phyloP scores from a whole-genome alignment of 2,113 vertebrate genomes.

The Spizaetus ornatus region DNA sequence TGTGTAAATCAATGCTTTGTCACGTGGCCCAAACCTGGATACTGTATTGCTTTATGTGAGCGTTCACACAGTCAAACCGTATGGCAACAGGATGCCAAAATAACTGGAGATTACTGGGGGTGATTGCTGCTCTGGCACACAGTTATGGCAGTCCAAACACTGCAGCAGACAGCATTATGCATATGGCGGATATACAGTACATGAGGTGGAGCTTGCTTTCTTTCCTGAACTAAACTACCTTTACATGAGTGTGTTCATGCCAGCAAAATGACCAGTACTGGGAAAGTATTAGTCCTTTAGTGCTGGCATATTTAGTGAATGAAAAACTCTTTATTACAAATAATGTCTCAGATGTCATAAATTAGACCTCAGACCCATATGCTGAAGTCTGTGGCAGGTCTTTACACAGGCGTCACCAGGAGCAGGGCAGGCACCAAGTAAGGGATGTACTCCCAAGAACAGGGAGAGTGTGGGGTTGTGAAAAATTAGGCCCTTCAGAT shows the following conservation, averaged over 20 bases:
- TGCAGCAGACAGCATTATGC: neutral
- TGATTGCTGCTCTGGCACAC: neutral
- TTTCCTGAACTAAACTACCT: neutral
- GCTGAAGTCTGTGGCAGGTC: neutral
- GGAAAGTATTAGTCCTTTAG: neutral
- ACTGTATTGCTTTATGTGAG: neutral
- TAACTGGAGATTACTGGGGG: neutral
- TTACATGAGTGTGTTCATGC: neutral
- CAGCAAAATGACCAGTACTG: neutral
- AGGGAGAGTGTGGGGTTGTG: accelerated
- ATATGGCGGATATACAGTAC: accelerated
- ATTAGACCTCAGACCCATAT: neutral
- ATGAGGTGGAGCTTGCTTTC: neutral
- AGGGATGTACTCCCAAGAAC: neutral
- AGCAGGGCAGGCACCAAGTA: neutral
- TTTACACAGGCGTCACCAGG: accelerated
- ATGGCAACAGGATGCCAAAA: accelerated
- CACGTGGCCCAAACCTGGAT: accelerated
- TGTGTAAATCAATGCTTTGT: neutral
- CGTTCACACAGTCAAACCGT: neutral
- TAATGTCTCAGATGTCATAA: neutral
- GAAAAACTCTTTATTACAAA: neutral
- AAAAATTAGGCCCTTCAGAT: neutral
- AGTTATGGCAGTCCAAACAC: neutral
- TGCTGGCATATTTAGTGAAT: neutral